Base-by-base conservation (phyloP, 1,140 invertebrate species). In the Eupristina koningsbergeri region DNA sequence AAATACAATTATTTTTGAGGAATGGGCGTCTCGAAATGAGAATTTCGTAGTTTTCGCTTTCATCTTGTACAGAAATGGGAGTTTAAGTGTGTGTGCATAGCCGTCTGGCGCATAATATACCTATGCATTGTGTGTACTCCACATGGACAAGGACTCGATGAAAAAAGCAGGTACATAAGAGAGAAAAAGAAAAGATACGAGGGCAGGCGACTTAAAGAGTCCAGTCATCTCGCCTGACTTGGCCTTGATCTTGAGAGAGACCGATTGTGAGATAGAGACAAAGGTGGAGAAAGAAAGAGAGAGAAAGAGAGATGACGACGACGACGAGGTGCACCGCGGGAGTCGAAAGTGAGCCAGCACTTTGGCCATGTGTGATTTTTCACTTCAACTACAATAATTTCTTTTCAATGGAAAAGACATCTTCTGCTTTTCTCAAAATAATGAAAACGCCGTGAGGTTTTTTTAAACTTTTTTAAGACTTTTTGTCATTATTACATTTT, bases 181-280 rank as follows among this genome's bases (percentile, higher is more conserved):
- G n/a, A 36, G 50, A 58, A 58, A 58, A 29, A 74, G 50, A 47
- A 90, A 88, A 90, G 88, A 87, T 87, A 87, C 86, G 85, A 50
- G 34, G 47, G 50, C 47, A 61, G 41, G 31, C 87, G 85, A 87
- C 86, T 89, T 89, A 91, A 91, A 91, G 87, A 90, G 90, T 90
- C 91, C 88, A 92, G 91, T 92, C 91, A 92, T 92, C 91, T 88
- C 90, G 85, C 41, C 76, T 87, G 86, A 86, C 85, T 82, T 90
- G 91, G 89, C 90, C 90, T 91, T 92, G 91, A 92, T 92, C 91
- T 92, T 92, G 91, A 89, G 88, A 87, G 86, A 76, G 86, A 74
- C n/a, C 15, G 73, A 50, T 26, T 17, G 85, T 87, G 39, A 69
- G 50, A 29, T 31, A 53, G 47, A 73, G 80, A 74, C 34, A 58